Percentiles rank a stretch among this genome's conserved stretches.
Conservation (phyloP, 2,888 invertebrate genomes). For the Phragmatobia fuliginosa region DNA sequence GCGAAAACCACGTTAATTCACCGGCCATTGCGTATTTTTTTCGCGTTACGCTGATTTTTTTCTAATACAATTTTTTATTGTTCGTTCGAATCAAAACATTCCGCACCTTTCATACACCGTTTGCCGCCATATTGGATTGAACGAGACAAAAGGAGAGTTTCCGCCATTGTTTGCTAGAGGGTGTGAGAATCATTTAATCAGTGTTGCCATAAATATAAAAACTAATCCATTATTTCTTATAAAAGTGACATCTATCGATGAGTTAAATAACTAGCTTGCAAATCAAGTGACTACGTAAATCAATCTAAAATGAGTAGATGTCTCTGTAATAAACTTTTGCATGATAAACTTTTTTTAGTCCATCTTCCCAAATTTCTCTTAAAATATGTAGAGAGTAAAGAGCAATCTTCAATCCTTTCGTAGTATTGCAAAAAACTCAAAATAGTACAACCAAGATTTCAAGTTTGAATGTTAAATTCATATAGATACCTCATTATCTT, state of each 20-base stretch:
- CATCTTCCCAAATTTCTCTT: no score
- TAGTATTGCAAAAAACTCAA: no score
- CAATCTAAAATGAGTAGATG: background rate
- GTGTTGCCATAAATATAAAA: conserved; percentile 62
- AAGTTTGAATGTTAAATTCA: no score
- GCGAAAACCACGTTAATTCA: conserved; percentile 63
- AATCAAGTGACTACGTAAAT: background rate
- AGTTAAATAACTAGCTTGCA: conserved; percentile 27
- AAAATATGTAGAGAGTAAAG: no score
- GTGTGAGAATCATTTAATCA: conserved; percentile 39
- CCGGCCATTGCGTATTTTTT: conserved; percentile 71
- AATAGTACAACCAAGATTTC: no score
- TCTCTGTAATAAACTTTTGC: background rate
- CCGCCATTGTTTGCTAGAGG: conserved; percentile 59
- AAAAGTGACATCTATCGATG: conserved; percentile 41
- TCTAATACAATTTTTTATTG: conserved; percentile 65
- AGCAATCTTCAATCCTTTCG: no score
- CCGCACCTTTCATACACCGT: conserved; percentile 82
- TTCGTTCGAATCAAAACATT: conserved; percentile 84
- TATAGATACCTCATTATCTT: no score
- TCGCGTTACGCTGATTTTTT: conserved; percentile 58
- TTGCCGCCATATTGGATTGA: conserved; percentile 86
- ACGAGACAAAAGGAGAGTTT: conserved; percentile 78
- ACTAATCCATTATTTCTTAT: background rate
- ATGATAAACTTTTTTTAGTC: no score